Conservation (phyloP, 1,140 invertebrate genomes). For the Sarcophaga peregrina region DNA sequence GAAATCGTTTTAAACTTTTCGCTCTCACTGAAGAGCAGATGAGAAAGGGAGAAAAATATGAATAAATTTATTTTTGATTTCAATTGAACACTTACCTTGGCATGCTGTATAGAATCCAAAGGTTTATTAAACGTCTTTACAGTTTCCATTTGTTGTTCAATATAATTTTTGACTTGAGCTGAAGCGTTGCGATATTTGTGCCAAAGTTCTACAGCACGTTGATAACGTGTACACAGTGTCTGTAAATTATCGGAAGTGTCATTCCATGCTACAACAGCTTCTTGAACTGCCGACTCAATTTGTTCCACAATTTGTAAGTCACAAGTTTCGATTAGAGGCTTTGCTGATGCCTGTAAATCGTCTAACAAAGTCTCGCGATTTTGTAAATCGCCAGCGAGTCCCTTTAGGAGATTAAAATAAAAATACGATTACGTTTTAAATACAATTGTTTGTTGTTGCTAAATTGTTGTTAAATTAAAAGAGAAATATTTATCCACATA, state of each 20-base stretch:
- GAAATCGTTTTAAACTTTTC: too few species aligned
- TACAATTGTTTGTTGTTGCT: neutral
- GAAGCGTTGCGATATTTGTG: slow-evolving; percentile 79
- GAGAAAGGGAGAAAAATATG: too few species aligned
- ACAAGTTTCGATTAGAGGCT: slow-evolving; percentile 76
- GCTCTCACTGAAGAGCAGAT: too few species aligned
- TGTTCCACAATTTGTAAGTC: slow-evolving; percentile 75
- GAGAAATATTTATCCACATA: too few species aligned
- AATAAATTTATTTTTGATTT: too few species aligned
- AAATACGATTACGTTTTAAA: neutral
- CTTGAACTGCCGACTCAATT: slow-evolving; percentile 77
- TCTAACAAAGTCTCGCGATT: slow-evolving; percentile 77
- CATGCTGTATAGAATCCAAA: slow-evolving; percentile 60
- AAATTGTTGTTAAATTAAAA: too few species aligned
- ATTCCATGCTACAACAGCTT: slow-evolving; percentile 80
- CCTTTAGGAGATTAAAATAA: slow-evolving; percentile 62
- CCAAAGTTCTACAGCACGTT: slow-evolving; percentile 82
- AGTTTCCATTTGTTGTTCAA: slow-evolving; percentile 73
- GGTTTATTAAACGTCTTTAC: slow-evolving; percentile 63
- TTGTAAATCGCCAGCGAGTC: slow-evolving; percentile 73
- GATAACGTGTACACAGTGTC: slow-evolving; percentile 78
- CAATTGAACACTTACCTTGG: slow-evolving; percentile 57
- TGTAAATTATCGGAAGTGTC: slow-evolving; percentile 79
- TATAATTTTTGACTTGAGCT: slow-evolving; percentile 77
- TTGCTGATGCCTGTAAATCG: slow-evolving; percentile 75